Conservation (phyloP, 2,888 invertebrate species). For the Mesoligia furuncula region DNA sequence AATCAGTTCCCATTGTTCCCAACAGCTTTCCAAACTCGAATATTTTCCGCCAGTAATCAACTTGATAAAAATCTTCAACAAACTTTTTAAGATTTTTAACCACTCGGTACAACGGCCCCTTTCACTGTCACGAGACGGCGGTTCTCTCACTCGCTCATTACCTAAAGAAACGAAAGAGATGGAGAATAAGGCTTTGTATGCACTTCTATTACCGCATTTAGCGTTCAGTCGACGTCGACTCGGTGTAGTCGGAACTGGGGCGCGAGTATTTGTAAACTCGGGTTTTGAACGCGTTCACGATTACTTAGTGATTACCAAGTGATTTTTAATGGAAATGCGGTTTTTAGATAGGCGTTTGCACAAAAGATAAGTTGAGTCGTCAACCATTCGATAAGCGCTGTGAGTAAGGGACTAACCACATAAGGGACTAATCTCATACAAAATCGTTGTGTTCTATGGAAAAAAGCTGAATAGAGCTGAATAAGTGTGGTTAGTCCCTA, state of each 20-base stretch:
- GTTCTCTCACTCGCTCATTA: slow-evolving; percentile 52
- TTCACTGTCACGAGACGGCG: slow-evolving; percentile 73
- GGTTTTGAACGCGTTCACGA: slow-evolving; percentile 40
- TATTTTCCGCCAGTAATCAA: slow-evolving; percentile 10
- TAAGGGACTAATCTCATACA: background rate
- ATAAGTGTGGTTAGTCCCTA: too few species aligned
- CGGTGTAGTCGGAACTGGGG: slow-evolving; percentile 56
- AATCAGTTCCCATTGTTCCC: too few species aligned
- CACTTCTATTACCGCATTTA: slow-evolving; percentile 66
- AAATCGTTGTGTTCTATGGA: too few species aligned
- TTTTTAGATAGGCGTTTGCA: slow-evolving; percentile 28
- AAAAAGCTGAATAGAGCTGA: too few species aligned
- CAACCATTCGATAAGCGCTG: slow-evolving; percentile 3
- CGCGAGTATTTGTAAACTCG: slow-evolving; percentile 52
- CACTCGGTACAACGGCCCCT: slow-evolving; percentile 73
- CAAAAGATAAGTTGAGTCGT: background rate
- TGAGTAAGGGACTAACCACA: background rate
- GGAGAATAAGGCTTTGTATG: slow-evolving; percentile 59
- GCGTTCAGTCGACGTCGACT: slow-evolving; percentile 55
- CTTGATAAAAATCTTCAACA: background rate
- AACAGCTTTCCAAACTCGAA: background rate
- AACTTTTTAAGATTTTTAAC: slow-evolving; percentile 54
- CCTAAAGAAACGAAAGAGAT: slow-evolving; percentile 52
- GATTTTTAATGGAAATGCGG: slow-evolving; percentile 32
- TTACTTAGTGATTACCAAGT: slow-evolving; percentile 47